Percentiles rank a stretch among this genome's conserved stretches.
Conservation (phyloP, 2,888 invertebrate species). For the Perithous albicinctus region DNA sequence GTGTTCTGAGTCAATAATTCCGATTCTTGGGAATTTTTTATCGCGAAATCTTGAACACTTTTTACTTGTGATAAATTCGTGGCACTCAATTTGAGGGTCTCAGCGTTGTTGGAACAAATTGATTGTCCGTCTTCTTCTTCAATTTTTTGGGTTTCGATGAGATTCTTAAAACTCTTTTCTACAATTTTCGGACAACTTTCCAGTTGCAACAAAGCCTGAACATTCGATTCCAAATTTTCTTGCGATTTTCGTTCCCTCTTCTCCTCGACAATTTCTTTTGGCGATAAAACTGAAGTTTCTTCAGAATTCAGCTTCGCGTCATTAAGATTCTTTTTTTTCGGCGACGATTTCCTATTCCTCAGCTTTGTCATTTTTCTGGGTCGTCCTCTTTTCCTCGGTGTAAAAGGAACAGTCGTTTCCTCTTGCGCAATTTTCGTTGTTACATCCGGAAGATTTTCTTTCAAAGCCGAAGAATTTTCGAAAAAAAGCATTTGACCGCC, state of each 20-base stretch:
- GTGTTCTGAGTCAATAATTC: background rate
- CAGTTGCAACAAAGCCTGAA: background rate
- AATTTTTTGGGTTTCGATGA: background rate
- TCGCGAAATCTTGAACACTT: background rate
- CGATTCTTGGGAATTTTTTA: background rate
- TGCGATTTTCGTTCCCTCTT: background rate
- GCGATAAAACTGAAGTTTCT: background rate
- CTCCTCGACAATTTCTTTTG: constrained; percentile 23
- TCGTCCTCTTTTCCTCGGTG: background rate
- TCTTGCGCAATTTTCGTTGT: background rate
- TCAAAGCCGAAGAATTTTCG: background rate
- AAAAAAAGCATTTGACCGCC: background rate
- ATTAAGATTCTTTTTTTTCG: background rate
- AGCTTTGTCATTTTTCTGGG: background rate
- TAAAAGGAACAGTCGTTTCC: background rate
- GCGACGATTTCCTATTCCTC: background rate
- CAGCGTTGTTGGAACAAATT: background rate
- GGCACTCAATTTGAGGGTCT: background rate
- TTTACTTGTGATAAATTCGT: background rate
- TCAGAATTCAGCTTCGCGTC: background rate
- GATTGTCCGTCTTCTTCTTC: no score
- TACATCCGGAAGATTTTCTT: background rate
- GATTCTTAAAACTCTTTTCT: background rate
- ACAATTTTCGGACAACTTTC: background rate
- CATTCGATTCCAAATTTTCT: background rate